phyloP scores from a whole-genome alignment of 2,113 vertebrate genomes.

The Dromiciops gliroides region DNA sequence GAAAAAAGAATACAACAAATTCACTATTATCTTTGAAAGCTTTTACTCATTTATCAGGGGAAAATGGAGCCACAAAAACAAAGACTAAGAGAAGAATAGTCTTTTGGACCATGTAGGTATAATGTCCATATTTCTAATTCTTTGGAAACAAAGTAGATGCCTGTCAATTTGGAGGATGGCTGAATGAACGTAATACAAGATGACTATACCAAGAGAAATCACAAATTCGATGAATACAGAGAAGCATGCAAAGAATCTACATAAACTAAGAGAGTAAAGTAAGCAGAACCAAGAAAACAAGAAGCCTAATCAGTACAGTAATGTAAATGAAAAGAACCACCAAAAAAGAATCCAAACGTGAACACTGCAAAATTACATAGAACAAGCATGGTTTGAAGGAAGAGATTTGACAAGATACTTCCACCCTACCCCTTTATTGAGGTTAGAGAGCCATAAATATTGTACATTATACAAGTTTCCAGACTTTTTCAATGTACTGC shows the following conservation, averaged over 20 bases:
- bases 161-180: neutral
- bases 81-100: neutral
- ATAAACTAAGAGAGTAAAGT: neutral
- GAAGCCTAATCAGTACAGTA: too few relatives aligned
- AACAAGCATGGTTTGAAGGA: too few relatives aligned
- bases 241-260: neutral
- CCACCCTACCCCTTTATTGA: neutral
- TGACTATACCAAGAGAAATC: neutral
- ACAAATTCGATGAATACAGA: neutral
- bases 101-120: neutral
- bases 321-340: too few relatives aligned
- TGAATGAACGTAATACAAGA: neutral
- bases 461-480: neutral
- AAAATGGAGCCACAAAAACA: too few relatives aligned
- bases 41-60: too few relatives aligned
- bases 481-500: neutral
- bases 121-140: neutral
- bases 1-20: neutral
- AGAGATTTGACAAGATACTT: too few relatives aligned
- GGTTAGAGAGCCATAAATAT: neutral
- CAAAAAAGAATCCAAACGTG: too few relatives aligned
- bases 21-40: neutral
- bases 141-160: neutral
- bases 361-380: too few relatives aligned
- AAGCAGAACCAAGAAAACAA: neutral